These are phyloP conservation scores for Myotis davidii DNA, from an alignment of 2,113 vertebrate species.

Conservation along the genomic window DNA sequence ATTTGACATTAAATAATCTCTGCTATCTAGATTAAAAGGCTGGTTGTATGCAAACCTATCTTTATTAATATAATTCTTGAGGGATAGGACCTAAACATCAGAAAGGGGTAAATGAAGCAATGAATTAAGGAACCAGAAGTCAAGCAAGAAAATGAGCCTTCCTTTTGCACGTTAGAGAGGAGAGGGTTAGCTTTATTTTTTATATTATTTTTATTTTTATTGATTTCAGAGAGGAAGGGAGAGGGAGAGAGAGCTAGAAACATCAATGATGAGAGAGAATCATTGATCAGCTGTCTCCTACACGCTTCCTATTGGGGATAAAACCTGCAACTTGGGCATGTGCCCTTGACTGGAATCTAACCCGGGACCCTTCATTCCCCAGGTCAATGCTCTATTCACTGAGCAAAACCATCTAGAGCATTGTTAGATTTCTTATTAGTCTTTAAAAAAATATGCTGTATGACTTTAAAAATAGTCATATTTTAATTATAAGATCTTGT, in stretches of 20 bases:
- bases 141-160: not conserved
- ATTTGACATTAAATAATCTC: not conserved
- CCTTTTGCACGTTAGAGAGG: not conserved
- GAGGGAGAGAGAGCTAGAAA: no score
- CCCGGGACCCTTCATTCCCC: no score
- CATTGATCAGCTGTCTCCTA: no score
- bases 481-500: not conserved
- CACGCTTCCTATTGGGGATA: no score
- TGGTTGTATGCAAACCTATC: not conserved
- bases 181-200: not conserved
- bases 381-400: no score
- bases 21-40: not conserved
- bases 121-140: not conserved
- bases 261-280: no score
- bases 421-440: not conserved
- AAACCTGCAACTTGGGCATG: no score
- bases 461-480: not conserved
- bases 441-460: not conserved
- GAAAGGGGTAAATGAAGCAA: not conserved
- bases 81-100: not conserved
- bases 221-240: no score
- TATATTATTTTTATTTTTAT: no score
- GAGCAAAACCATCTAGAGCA: no score
- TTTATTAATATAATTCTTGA: not conserved
- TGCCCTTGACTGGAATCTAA: no score